These are phyloP conservation scores for Chloropsis cyanopogon DNA, from an alignment of 2,113 vertebrate species.

Conservation along the genomic window DNA sequence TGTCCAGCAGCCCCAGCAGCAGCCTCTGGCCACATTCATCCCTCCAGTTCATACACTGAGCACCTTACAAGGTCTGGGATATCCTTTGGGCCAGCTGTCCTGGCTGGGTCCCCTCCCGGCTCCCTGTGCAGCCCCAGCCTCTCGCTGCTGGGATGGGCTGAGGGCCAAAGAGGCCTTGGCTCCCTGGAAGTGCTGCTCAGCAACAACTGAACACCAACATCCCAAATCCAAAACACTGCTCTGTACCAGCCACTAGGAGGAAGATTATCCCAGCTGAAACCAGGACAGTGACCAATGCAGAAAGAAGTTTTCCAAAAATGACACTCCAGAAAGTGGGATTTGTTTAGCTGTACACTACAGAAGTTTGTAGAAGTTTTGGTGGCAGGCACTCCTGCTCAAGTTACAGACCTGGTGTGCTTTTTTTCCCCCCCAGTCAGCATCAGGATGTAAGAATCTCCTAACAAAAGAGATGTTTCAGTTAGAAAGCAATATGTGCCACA, in stretches of 20 bases:
- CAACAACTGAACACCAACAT: background rate
- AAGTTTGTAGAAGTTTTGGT: background rate
- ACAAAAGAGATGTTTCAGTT: background rate
- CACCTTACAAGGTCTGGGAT: too few species aligned
- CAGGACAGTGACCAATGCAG: background rate
- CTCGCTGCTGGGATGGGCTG: background rate
- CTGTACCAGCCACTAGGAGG: background rate
- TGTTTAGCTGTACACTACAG: background rate
- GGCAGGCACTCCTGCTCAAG: background rate
- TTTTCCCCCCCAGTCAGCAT: background rate
- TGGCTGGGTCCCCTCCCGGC: background rate
- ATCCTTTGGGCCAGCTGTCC: background rate
- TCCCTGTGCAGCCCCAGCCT: background rate
- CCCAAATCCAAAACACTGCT: background rate
- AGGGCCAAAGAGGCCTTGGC: background rate
- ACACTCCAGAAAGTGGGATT: background rate
- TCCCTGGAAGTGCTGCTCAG: background rate
- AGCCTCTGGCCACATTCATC: background rate
- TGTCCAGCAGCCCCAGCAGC: background rate
- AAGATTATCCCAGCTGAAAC: background rate
- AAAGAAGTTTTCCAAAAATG: background rate
- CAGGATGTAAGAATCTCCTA: background rate
- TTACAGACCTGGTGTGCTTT: background rate
- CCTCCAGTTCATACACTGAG: background rate
- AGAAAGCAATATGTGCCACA: background rate